These are phyloP conservation scores for Siniperca obscura DNA, from an alignment of 2,797 vertebrate species.

Conservation along the genomic window DNA sequence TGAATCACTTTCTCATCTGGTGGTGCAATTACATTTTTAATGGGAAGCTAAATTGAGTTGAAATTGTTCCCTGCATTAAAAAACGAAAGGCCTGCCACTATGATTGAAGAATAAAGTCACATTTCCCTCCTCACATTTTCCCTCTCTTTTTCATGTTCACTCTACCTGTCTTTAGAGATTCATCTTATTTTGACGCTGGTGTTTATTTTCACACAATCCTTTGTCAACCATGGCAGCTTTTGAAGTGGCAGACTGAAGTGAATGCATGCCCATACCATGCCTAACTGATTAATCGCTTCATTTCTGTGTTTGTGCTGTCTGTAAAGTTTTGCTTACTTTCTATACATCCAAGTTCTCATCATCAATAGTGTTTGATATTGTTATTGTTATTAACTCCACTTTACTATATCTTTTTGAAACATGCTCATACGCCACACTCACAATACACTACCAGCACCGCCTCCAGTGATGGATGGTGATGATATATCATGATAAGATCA, in stretches of 20 bases:
- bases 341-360: conserved; percentile 30
- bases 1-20: conserved; percentile 69
- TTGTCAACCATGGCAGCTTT: conserved; percentile 55
- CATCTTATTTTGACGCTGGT: conserved; percentile 49
- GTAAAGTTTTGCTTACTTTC: conserved; percentile 50
- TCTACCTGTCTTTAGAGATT: conserved; percentile 53
- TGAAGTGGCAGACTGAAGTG: conserved; percentile 47
- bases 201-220: conserved; percentile 57
- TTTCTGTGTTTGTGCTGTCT: conserved; percentile 36
- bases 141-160: conserved; percentile 26
- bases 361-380: conserved; percentile 46
- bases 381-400: conserved; percentile 47
- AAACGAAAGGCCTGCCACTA: conserved; percentile 40
- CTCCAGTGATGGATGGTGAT: conserved; percentile 55
- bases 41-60: conserved; percentile 74
- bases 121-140: conserved; percentile 33
- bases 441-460: conserved; percentile 19
- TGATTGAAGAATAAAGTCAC: conserved; percentile 65
- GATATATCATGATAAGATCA: conserved; percentile 38
- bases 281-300: conserved; percentile 50
- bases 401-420: conserved; percentile 42
- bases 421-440: conserved; percentile 20
- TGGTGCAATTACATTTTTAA: conserved; percentile 76
- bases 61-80: conserved; percentile 67
- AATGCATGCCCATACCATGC: conserved; percentile 36